Conservation (phyloP, 2,888 invertebrate genomes). For the Caenorhabditis zanzibari region DNA sequence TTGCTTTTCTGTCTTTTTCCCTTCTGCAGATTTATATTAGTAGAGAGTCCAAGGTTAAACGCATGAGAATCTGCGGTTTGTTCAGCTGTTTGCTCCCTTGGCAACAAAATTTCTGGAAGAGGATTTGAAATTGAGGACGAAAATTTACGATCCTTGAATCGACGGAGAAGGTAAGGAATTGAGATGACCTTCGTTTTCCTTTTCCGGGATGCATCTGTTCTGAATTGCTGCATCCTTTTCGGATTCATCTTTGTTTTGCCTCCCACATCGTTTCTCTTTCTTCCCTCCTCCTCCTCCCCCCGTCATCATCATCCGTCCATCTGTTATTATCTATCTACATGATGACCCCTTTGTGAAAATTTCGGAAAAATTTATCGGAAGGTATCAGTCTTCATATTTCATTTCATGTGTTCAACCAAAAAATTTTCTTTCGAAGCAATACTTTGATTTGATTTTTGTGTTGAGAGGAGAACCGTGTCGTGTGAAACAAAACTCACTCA, state of each 20-base stretch:
- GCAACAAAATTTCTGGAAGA: not conserved
- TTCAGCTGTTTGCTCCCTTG: not conserved
- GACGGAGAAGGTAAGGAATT: slow-evolving; percentile 30
- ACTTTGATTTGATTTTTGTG: slow-evolving; percentile 4
- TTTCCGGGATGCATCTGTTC: slow-evolving; percentile 66
- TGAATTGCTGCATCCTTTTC: slow-evolving; percentile 59
- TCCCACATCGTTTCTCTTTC: slow-evolving; percentile 14
- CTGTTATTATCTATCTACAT: slow-evolving; percentile 28
- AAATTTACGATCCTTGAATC: slow-evolving; percentile 10
- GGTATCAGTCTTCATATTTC: not conserved
- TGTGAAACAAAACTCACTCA: slow-evolving; percentile 37
- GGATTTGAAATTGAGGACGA: not conserved
- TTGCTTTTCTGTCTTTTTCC: not conserved
- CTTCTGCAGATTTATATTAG: slow-evolving; percentile 2
- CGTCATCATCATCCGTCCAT: slow-evolving; percentile 8
- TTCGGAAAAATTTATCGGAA: slow-evolving; percentile 15
- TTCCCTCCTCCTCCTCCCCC: not conserved
- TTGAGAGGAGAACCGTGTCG: slow-evolving; percentile 12
- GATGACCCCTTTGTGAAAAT: slow-evolving; percentile 34
- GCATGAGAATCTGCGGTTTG: not conserved
- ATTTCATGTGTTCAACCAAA: not conserved
- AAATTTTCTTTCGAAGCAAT: too few species aligned
- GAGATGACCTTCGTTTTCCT: slow-evolving; percentile 62
- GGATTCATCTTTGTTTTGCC: slow-evolving; percentile 47
- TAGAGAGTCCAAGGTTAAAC: not conserved